Percentiles rank a stretch among this genome's conserved stretches.
Conservation (phyloP, 2,113 vertebrate species). For the Cheirogaleus medius region DNA sequence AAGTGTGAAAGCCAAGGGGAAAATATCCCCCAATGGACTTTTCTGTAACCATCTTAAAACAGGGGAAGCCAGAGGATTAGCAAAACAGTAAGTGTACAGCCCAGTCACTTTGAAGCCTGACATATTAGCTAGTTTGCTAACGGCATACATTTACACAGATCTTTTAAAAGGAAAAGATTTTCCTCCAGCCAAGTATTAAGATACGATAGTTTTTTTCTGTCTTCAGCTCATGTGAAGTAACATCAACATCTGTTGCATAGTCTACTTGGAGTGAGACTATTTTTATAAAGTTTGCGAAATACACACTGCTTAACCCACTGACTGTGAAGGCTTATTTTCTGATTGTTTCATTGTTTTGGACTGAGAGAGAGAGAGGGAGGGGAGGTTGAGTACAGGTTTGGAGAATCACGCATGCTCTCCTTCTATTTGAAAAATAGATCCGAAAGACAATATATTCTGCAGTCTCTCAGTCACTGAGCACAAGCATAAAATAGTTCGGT, state of each 20-base stretch:
- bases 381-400: background rate
- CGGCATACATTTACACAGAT: background rate
- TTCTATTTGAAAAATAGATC: background rate
- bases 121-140: conserved; percentile 44
- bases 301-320: background rate
- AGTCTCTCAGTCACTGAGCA: background rate
- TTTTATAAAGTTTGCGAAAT: conserved; percentile 15
- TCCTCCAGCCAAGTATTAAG: conserved; percentile 23
- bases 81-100: background rate
- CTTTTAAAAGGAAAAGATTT: background rate
- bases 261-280: background rate
- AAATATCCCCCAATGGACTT: conserved; percentile 45
- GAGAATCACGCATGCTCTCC: background rate
- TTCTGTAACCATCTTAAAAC: conserved; percentile 39
- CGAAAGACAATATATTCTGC: background rate
- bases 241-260: conserved; percentile 34
- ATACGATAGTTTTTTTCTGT: background rate
- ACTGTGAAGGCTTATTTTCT: background rate
- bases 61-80: conserved; percentile 52
- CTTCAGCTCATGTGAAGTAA: conserved; percentile 36
- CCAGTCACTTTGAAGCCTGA: conserved; percentile 58
- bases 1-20: conserved; percentile 64
- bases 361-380: no score
- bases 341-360: background rate
- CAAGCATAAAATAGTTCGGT: background rate